These are phyloP conservation scores for Adelognathus sp. DNA, from an alignment of 2,888 invertebrate species.

Conservation along the genomic window DNA sequence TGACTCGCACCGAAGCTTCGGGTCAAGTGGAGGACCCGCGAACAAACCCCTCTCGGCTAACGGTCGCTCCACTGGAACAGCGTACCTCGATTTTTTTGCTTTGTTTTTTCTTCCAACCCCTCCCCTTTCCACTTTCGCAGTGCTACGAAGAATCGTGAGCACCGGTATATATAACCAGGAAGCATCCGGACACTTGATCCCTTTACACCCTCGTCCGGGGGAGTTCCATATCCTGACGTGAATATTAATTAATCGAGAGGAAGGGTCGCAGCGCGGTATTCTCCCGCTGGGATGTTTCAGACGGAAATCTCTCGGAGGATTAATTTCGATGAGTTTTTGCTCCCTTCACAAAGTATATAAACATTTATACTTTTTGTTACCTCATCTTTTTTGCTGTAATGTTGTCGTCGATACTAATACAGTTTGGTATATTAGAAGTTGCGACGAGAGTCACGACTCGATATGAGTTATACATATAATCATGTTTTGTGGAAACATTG, in stretches of 20 bases:
- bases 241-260: constrained; percentile 46
- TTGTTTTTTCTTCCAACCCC: no score
- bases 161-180: background rate
- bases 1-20: constrained; percentile 17
- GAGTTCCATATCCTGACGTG: constrained; percentile 7
- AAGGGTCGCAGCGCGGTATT: background rate
- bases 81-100: constrained; percentile 21
- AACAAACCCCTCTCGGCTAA: constrained; percentile 10
- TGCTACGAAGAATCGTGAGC: constrained; percentile 7
- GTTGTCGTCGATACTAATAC: background rate
- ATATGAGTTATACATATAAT: no score
- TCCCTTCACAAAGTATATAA: no score
- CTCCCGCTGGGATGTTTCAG: background rate
- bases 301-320: background rate
- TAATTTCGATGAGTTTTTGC: background rate
- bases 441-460: no score
- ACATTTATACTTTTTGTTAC: background rate
- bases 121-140: background rate
- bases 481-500: no score
- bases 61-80: constrained; percentile 14
- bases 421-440: no score
- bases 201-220: constrained; percentile 29
- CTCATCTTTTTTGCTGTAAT: background rate
- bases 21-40: constrained; percentile 44
- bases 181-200: constrained; percentile 32